Base-by-base conservation (phyloP, 2,888 invertebrate species). In the Hypomecis punctinalis region DNA sequence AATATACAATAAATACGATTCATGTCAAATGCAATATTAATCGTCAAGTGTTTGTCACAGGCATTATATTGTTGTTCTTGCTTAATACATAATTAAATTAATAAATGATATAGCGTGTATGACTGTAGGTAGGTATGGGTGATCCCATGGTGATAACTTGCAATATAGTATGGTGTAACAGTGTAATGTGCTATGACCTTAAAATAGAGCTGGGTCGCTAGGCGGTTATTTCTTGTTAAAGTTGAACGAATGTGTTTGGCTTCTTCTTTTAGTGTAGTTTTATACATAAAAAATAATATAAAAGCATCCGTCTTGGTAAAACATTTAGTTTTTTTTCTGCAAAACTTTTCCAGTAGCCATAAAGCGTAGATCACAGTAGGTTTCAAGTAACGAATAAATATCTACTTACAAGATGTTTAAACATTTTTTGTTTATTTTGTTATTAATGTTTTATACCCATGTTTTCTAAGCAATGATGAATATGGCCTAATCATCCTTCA, bases 221-320 rank as follows among this genome's bases (percentile, higher is more conserved):
- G 54, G 46, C 53, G 40, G 42, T 61, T 42, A 47, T 47, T 36
- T 36, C 48, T 48, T 42, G 61, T 48, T 35, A 60, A 42, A 51
- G 43, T 59, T 43, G 43, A 10, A 51, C 23, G 43, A 33, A 60
- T 53, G 46, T 45, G 60, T 53, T 60, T 40, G 47, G 53, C 46
- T 53, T 43, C 49, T 51, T 66, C 61, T 62, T 64, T 64, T 52
- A 40, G 13, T 23, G 40, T 40, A 52, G 40, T 52, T 52, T 40
- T 52, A 13, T 40, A 52, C 52, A 52, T 52, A 52, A 52, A 52
- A 52, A 0, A 52, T 52, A 33, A 23, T 52, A 40, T 40, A 40
- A 52, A 47, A 35, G 2, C 49, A 6, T 49, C 49, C 11, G 37
- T 49, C 49, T 49, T 52, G 10, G 40, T 40, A 6, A 52, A 52